Evolutionary conservation across 2,113 vertebrate genomes (phyloP).

Genomic region (Excalfactoria chinensis): DNA sequence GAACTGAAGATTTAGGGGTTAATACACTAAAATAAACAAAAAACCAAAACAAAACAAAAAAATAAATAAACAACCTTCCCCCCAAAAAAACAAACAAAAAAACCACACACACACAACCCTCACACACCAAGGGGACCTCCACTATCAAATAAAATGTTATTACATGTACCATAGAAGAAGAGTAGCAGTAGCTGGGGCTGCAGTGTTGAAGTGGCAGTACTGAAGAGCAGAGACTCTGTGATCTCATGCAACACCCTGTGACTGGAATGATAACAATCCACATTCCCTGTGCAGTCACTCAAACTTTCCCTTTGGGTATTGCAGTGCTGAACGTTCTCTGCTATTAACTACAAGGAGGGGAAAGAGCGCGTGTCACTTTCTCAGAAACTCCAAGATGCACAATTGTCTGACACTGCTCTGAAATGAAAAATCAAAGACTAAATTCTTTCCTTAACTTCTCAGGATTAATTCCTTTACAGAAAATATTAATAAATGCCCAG

Average conservation of each 20-base stretch:
- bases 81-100: not conserved
- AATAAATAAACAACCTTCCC: not conserved
- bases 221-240: constrained; percentile 27
- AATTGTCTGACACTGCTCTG: not conserved
- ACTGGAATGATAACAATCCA: constrained; percentile 62
- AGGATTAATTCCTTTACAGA: constrained; percentile 18
- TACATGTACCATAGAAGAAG: not conserved
- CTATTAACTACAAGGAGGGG: constrained; percentile 42
- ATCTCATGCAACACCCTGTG: constrained; percentile 48
- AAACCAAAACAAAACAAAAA: too few species aligned
- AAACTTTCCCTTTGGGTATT: constrained; percentile 47
- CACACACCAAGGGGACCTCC: not conserved
- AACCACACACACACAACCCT: not conserved
- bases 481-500: not conserved
- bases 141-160: constrained; percentile 4
- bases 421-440: constrained; percentile 37
- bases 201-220: not conserved
- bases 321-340: not conserved
- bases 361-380: constrained; percentile 15
- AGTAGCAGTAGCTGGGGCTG: constrained; percentile 10
- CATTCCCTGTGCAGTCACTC: constrained; percentile 50
- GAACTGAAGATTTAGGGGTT: not conserved
- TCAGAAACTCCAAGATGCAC: fast-evolving
- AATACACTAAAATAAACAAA: not conserved
- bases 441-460: not conserved